phyloP scores from a whole-genome alignment of 2,113 vertebrate genomes.

The Zosterops pallidus region DNA sequence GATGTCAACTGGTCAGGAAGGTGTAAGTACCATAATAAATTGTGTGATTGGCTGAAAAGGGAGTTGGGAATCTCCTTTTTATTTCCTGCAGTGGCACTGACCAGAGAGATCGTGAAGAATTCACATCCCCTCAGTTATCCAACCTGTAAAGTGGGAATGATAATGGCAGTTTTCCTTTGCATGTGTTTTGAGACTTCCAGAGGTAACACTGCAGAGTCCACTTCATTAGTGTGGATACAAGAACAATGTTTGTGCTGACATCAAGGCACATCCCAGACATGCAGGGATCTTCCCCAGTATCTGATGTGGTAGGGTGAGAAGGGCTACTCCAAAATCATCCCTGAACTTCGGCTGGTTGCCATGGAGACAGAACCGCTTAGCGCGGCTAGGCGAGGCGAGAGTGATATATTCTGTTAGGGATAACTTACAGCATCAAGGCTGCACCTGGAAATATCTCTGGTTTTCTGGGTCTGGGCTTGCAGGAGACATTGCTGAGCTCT shows the following conservation, averaged over 20 bases:
- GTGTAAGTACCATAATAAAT: neutral
- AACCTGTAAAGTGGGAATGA: neutral
- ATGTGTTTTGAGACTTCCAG: neutral
- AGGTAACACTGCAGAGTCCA: neutral
- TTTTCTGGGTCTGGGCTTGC: neutral
- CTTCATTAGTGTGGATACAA: rapidly evolving
- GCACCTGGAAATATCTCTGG: neutral
- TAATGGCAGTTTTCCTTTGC: neutral
- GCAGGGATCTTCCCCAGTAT: neutral
- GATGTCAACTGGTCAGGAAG: neutral
- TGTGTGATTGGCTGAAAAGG: neutral
- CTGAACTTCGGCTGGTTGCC: slow-evolving; percentile 20
- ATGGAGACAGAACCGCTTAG: neutral
- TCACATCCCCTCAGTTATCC: neutral
- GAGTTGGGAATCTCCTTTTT: neutral
- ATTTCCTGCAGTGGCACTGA: neutral
- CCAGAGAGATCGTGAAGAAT: neutral
- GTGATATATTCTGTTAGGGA: neutral
- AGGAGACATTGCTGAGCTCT: neutral
- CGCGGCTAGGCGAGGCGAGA: neutral
- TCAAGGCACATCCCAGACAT: rapidly evolving
- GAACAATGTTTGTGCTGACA: neutral
- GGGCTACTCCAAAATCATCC: neutral
- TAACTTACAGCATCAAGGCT: neutral
- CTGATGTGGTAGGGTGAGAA: neutral